Evolutionary conservation across 2,888 invertebrate species (phyloP).

Genomic region (Pycnomerus fuliginosus): DNA sequence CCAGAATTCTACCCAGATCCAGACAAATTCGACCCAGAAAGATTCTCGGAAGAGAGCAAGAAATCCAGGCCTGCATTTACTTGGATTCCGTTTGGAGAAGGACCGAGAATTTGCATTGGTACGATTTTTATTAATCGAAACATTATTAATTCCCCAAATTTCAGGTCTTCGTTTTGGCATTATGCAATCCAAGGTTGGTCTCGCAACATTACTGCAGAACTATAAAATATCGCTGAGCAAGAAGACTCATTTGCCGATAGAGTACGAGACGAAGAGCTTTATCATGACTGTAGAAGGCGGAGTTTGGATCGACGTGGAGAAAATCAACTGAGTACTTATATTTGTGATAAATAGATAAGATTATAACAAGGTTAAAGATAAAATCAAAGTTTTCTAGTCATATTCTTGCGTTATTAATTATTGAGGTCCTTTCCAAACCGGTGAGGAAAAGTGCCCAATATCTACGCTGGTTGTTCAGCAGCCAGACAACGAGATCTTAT

Average conservation of each 20-base stretch:
- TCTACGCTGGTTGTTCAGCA: too few species aligned
- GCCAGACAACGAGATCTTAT: too few species aligned
- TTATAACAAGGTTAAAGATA: too few species aligned
- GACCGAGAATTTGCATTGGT: conserved; percentile 46
- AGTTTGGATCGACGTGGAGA: conserved; percentile 32
- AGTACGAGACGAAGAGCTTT: conserved; percentile 24
- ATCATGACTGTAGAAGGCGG: conserved; percentile 27
- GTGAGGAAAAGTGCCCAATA: too few species aligned
- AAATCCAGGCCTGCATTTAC: conserved; percentile 10
- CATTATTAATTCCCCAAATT: conserved; percentile 19
- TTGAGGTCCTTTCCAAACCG: too few species aligned
- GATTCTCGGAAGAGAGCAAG: conserved; percentile 26
- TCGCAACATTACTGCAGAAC: conserved; percentile 31
- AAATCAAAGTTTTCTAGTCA: too few species aligned
- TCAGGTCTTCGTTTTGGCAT: conserved; percentile 43
- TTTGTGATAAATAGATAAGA: too few species aligned
- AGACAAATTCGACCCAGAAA: conserved; percentile 31
- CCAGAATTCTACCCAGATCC: conserved; percentile 31
- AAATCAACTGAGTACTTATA: too few species aligned
- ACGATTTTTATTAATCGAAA: too few species aligned
- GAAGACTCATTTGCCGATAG: conserved; percentile 34
- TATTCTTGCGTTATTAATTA: too few species aligned
- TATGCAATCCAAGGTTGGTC: conserved; percentile 39
- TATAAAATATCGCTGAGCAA: conserved; percentile 34
- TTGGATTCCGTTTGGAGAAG: conserved; percentile 45